Conservation (phyloP, 2,113 vertebrate species). For the Porphyrio hochstetteri region DNA sequence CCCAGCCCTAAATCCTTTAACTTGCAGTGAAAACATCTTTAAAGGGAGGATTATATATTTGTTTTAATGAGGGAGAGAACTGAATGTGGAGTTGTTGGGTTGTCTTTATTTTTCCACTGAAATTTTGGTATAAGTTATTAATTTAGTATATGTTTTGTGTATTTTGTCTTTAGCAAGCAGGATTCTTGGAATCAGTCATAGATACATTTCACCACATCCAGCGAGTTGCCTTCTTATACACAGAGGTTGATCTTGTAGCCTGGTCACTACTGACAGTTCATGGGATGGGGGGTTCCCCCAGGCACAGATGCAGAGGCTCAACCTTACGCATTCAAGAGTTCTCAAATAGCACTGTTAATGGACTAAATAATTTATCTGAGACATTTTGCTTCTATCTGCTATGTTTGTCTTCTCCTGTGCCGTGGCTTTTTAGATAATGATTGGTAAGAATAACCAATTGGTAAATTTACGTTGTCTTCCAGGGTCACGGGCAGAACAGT, state of each 20-base stretch:
- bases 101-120: not conserved
- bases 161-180: too few species aligned
- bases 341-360: not conserved
- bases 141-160: not conserved
- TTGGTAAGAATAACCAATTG: not conserved
- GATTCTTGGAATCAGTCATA: too few species aligned
- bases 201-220: not conserved
- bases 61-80: not conserved
- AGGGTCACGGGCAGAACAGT: not conserved
- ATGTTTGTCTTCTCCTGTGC: not conserved
- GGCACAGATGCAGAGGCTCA: not conserved
- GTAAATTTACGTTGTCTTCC: not conserved
- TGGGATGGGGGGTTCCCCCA: not conserved
- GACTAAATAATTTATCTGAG: not conserved
- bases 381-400: not conserved
- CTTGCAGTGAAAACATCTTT: not conserved
- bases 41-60: not conserved
- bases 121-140: not conserved
- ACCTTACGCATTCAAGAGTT: not conserved
- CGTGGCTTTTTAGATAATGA: not conserved
- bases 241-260: not conserved
- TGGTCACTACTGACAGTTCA: not conserved
- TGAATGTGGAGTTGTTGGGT: not conserved
- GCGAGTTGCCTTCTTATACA: not conserved
- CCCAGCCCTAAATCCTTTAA: not conserved